Conservation (phyloP, 2,113 vertebrate genomes). For the Strix aluco region DNA sequence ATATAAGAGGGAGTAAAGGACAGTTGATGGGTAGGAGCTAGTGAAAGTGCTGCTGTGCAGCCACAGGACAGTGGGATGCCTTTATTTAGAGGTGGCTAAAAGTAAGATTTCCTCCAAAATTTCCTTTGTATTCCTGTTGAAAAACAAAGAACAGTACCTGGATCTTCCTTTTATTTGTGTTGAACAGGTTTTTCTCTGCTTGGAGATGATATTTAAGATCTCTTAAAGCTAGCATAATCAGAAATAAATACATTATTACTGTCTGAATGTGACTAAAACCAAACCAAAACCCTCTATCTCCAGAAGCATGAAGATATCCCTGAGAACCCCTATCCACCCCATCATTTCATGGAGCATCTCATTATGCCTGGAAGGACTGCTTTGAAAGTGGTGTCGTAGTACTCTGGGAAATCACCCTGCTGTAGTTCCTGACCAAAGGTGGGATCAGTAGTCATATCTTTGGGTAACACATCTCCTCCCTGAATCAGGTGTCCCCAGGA, state of each 20-base stretch:
- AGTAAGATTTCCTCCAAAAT: neutral
- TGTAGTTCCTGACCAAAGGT: neutral
- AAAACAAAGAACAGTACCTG: neutral
- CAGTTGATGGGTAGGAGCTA: neutral
- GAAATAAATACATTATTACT: neutral
- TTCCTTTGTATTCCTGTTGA: neutral
- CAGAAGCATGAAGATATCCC: neutral
- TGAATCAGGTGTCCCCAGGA: neutral
- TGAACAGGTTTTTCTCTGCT: neutral
- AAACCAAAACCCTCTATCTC: neutral
- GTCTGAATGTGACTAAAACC: neutral
- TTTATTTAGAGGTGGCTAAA: neutral
- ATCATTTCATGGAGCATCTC: neutral
- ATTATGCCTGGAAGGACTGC: neutral
- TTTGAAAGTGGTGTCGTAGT: neutral
- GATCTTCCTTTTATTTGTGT: neutral
- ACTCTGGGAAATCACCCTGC: neutral
- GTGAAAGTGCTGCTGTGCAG: neutral
- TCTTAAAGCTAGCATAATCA: neutral
- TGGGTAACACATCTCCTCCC: neutral
- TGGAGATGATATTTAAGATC: neutral
- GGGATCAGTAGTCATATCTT: neutral
- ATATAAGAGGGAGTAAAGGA: neutral
- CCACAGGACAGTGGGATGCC: neutral
- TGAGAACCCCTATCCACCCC: neutral